These are phyloP conservation scores for Phylloscopus trochilus DNA, from an alignment of 2,113 vertebrate genomes.

Conservation along the genomic window DNA sequence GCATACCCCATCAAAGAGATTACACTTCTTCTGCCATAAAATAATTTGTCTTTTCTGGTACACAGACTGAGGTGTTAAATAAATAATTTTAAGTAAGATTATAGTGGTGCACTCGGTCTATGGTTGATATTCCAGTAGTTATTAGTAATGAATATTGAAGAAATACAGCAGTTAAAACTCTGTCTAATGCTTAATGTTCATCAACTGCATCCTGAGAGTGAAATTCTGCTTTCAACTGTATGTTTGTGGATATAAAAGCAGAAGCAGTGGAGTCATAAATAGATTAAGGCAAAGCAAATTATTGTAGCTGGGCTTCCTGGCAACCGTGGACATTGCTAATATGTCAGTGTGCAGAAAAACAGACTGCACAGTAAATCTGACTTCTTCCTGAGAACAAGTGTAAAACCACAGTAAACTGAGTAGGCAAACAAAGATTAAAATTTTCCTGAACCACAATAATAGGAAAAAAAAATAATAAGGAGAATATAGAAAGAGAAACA, in stretches of 20 bases:
- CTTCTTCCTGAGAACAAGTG: background rate
- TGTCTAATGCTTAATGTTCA: background rate
- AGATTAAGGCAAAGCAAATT: conserved; percentile 1
- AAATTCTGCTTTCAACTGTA: background rate
- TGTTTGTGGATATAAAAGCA: background rate
- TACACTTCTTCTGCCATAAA: background rate
- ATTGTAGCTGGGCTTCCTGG: background rate
- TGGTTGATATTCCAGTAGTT: background rate
- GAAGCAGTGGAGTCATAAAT: background rate
- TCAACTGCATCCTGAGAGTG: background rate
- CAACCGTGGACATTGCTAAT: background rate
- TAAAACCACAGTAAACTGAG: background rate
- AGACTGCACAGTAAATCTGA: background rate
- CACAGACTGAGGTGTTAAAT: background rate
- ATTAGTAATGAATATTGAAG: background rate
- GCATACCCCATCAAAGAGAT: background rate
- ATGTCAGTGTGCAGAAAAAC: background rate
- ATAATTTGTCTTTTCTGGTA: background rate
- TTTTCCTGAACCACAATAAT: background rate
- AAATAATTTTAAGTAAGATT: background rate
- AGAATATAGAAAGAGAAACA: background rate
- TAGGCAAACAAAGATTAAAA: background rate
- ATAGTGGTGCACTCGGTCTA: background rate
- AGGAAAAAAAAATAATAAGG: background rate
- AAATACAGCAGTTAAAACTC: background rate